These are phyloP conservation scores for Dasypogon diadema DNA, from an alignment of 2,888 invertebrate genomes.

Conservation along the genomic window DNA sequence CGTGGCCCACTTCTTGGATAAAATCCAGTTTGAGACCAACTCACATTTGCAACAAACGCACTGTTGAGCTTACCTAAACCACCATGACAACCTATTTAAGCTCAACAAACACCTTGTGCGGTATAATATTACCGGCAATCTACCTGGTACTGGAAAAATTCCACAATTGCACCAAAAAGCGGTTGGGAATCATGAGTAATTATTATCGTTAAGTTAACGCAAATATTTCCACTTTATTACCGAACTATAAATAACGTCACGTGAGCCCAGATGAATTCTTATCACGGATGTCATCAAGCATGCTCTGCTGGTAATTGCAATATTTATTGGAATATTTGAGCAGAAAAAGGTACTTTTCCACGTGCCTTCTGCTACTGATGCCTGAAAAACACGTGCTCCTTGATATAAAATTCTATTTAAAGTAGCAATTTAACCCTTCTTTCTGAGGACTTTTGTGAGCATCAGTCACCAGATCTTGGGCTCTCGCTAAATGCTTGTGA, in stretches of 20 bases:
- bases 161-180: background rate
- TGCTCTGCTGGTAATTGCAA: background rate
- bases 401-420: conserved; percentile 1
- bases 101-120: too few species aligned
- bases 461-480: too few species aligned
- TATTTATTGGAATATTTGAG: background rate
- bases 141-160: conserved; percentile 12
- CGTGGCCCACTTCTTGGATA: too few species aligned
- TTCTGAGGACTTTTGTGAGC: too few species aligned
- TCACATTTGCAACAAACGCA: too few species aligned
- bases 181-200: too few species aligned
- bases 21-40: too few species aligned
- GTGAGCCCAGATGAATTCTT: background rate
- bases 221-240: conserved; percentile 18
- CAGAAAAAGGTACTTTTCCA: background rate
- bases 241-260: conserved; percentile 18
- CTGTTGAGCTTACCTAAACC: too few species aligned
- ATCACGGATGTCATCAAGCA: background rate
- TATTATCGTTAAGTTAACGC: conserved; percentile 29
- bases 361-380: background rate
- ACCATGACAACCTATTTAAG: too few species aligned
- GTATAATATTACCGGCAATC: background rate
- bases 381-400: conserved; percentile 1
- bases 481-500: background rate
- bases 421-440: background rate